Evolutionary conservation across 1,140 invertebrate genomes (phyloP), one percentile per base, ranked within the genome.

Genomic region (Rhagoletis zephyria): DNA sequence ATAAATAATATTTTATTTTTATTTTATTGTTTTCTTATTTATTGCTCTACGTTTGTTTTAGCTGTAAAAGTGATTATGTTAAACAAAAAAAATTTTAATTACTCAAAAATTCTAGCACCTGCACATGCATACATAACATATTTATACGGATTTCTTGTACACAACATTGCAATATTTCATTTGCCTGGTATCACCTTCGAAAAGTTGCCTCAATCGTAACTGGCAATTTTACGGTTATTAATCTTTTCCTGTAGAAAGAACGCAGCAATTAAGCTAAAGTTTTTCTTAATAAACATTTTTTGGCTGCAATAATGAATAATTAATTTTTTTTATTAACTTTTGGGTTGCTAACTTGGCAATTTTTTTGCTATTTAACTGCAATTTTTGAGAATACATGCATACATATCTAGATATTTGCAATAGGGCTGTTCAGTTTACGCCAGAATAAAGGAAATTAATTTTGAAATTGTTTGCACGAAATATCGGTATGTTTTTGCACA

Each of bases 221-320:
- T 6, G 45, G 42, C 14, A 74, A 74, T 74, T 74, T 48, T 45
- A 51, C 70, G 70, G 70, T 48, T 74, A 74, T 74, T 74, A 74
- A 74, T 74, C 40, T n/a, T 9, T n/a, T 51, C 61, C 12, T 63
- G 12, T 63, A 9, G 7, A 63, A 63, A 63, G 16, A 63, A 14
- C 9, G 16, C 61, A 12, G 51, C 51, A 56, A 56, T 56, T 56
- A 56, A 30, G 5, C 10, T 56, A 56, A 0, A 30, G 3, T 40
- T 65, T 65, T 63, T 63, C 19, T 65, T 65, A 19, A 40, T 65
- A 65, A 30, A 56, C 1, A 56, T 7, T 56, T 56, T 65, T 30
- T 65, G 30, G 9, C n/a, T 19, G 6, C 30, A 67, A 12, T 67
- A 1, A 67, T 67, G 9, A 67, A 30, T 67, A 42, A 67, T 67